Conservation (phyloP, 2,888 invertebrate genomes). For the Xestoiulus laeticollis region DNA sequence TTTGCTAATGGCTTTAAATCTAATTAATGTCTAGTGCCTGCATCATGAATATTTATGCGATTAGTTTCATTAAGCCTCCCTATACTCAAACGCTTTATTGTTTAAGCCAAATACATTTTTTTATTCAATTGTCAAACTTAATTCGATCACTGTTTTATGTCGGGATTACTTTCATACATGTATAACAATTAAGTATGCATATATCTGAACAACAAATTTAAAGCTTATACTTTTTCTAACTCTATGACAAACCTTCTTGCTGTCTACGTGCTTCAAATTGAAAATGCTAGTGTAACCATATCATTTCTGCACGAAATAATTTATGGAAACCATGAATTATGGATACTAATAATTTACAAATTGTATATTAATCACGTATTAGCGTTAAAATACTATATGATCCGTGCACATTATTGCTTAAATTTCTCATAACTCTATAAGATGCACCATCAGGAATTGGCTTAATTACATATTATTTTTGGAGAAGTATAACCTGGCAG, state of each 20-base stretch:
- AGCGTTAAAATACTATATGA: too few species aligned
- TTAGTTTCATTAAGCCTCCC: not conserved
- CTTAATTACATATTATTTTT: not conserved
- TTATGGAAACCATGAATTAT: too few species aligned
- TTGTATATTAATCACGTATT: too few species aligned
- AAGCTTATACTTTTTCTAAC: not conserved
- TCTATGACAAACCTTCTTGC: not conserved
- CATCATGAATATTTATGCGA: not conserved
- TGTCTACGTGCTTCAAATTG: not conserved
- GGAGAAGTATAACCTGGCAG: not conserved
- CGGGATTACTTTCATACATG: not conserved
- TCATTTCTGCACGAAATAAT: too few species aligned
- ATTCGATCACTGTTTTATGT: not conserved
- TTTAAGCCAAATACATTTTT: not conserved
- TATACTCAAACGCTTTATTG: not conserved
- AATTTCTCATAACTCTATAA: not conserved
- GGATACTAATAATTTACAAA: too few species aligned
- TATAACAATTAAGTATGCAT: too few species aligned
- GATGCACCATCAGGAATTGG: not conserved
- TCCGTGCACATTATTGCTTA: too few species aligned
- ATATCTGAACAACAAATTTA: not conserved
- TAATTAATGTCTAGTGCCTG: not conserved
- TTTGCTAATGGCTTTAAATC: constrained; percentile 17
- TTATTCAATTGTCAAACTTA: constrained; percentile 29
- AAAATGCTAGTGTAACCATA: too few species aligned